Evolutionary conservation across 2,888 invertebrate species (phyloP).

Genomic region (Liodrosophila aerea): DNA sequence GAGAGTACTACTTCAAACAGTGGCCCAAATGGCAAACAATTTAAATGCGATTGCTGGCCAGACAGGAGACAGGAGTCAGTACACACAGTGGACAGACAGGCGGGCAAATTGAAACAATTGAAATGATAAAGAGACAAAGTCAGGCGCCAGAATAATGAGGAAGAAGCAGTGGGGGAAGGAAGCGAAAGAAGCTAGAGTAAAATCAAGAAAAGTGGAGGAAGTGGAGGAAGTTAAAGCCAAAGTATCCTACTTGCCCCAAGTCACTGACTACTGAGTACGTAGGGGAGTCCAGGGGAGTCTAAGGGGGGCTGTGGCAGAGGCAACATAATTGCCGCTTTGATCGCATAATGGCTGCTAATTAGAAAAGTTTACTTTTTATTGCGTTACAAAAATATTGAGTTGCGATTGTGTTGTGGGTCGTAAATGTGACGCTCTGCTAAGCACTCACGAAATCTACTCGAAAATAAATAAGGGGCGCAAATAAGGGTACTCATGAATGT

Average conservation of each 20-base stretch:
- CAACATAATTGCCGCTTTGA: conserved; percentile 78
- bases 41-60: conserved; percentile 39
- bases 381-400: conserved; percentile 56
- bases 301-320: no score
- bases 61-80: conserved; percentile 19
- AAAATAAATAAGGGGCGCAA: background rate
- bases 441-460: conserved; percentile 7
- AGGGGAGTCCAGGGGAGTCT: no score
- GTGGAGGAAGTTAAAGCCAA: no score
- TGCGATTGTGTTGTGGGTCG: conserved; percentile 1
- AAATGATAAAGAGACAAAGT: conserved; percentile 42
- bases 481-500: conserved; percentile 29
- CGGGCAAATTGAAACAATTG: conserved; percentile 54
- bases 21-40: conserved; percentile 36
- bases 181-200: no score
- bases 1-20: conserved; percentile 32
- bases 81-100: conserved; percentile 2
- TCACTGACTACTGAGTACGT: no score
- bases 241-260: no score
- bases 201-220: no score
- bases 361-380: conserved; percentile 75
- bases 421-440: conserved; percentile 29
- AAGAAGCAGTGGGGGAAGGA: no score
- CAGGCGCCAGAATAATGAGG: conserved; percentile 19
- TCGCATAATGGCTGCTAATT: conserved; percentile 81